These are phyloP conservation scores for Thera britannica DNA, from an alignment of 2,888 invertebrate genomes.

Conservation along the genomic window DNA sequence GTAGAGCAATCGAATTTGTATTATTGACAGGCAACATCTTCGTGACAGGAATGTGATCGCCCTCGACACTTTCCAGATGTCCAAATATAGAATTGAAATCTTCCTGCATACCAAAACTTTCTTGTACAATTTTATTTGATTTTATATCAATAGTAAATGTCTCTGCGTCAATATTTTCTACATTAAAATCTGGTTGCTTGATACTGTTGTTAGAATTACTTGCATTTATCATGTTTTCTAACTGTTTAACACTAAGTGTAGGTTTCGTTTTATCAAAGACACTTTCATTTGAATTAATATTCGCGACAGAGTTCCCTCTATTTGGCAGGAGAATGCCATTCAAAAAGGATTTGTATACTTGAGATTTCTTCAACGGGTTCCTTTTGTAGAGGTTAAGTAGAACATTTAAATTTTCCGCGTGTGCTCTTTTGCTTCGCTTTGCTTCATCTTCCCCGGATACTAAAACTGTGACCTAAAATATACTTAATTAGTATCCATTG, in stretches of 20 bases:
- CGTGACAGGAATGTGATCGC: slow-evolving; percentile 32
- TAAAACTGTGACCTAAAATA: slow-evolving; percentile 18
- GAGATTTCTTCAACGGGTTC: slow-evolving; percentile 65
- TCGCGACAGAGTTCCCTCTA: slow-evolving; percentile 45
- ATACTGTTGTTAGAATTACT: slow-evolving; percentile 30
- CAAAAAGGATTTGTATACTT: slow-evolving; percentile 62
- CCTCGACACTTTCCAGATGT: slow-evolving; percentile 44
- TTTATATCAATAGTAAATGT: slow-evolving; percentile 42
- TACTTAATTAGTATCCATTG: not conserved
- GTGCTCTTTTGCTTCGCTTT: slow-evolving; percentile 30
- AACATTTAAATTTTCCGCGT: slow-evolving; percentile 59
- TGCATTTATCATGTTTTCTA: slow-evolving; percentile 53
- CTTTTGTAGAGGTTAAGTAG: slow-evolving; percentile 67
- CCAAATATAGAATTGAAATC: slow-evolving; percentile 36
- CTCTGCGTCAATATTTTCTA: slow-evolving; percentile 46
- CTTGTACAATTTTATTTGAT: slow-evolving; percentile 24
- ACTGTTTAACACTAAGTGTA: slow-evolving; percentile 47
- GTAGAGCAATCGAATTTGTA: slow-evolving; percentile 17
- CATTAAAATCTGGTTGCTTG: slow-evolving; percentile 41
- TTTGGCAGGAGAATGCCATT: slow-evolving; percentile 55
- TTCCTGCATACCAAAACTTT: slow-evolving; percentile 21
- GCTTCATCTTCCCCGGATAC: not conserved
- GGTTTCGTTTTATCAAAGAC: slow-evolving; percentile 4
- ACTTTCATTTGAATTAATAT: slow-evolving; percentile 65
- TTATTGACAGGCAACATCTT: slow-evolving; percentile 37